Conservation (phyloP, 1,140 invertebrate genomes). For the Sminthurides bifidus region DNA sequence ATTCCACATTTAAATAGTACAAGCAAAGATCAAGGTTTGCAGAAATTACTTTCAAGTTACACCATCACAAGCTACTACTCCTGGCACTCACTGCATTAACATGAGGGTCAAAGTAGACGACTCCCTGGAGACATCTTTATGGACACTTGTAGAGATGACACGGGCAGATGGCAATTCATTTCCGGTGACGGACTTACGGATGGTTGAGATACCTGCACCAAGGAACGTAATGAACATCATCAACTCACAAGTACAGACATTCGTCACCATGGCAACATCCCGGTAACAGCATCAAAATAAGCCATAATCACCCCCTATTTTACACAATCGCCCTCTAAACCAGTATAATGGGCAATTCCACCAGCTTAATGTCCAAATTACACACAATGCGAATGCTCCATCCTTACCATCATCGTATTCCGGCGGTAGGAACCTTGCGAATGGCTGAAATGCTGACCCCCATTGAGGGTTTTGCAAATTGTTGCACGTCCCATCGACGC, state of each 20-base stretch:
- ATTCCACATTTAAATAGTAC: not conserved
- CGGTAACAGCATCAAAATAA: too few relatives aligned
- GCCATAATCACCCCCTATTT: too few relatives aligned
- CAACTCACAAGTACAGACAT: too few relatives aligned
- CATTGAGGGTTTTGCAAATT: slow-evolving; percentile 57
- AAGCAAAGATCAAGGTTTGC: not conserved
- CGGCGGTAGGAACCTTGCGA: slow-evolving; percentile 63
- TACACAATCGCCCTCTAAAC: too few relatives aligned
- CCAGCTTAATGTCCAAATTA: too few relatives aligned
- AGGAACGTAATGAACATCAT: too few relatives aligned
- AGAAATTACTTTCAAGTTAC: not conserved
- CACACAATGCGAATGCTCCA: too few relatives aligned
- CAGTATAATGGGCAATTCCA: too few relatives aligned
- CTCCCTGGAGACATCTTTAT: slow-evolving; percentile 34
- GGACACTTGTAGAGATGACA: slow-evolving; percentile 34
- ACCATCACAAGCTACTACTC: not conserved
- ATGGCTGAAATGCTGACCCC: slow-evolving; percentile 64
- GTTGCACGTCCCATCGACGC: slow-evolving; percentile 74
- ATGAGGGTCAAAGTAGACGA: slow-evolving; percentile 51
- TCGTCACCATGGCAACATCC: too few relatives aligned
- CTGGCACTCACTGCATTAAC: slow-evolving; percentile 51
- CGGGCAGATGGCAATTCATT: slow-evolving; percentile 34
- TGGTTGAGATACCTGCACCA: slow-evolving; percentile 26
- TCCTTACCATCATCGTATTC: slow-evolving; percentile 65
- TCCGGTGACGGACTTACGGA: slow-evolving; percentile 29